phyloP scores from a whole-genome alignment of 2,888 invertebrate species.

The Epinotia bilunana region DNA sequence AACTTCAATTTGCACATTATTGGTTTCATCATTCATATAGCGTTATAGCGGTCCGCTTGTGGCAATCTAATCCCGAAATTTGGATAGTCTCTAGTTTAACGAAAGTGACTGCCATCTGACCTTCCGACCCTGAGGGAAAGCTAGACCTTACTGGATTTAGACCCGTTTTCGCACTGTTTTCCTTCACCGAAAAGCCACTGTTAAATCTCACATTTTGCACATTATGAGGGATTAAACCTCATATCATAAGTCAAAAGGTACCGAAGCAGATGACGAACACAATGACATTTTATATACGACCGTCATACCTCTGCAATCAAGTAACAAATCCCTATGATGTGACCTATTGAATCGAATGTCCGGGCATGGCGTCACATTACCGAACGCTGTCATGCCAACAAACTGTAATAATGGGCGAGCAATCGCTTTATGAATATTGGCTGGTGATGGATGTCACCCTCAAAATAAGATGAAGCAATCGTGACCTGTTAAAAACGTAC shows the following conservation, averaged over 20 bases:
- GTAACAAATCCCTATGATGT: constrained; percentile 22
- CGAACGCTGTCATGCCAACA: constrained; percentile 7
- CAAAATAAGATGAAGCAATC: constrained; percentile 4
- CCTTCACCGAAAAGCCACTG: no score
- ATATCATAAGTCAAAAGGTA: not conserved
- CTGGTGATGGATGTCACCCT: not conserved
- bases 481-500: not conserved
- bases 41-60: no score
- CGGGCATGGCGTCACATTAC: constrained; percentile 15
- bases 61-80: no score
- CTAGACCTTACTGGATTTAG: no score
- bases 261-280: not conserved
- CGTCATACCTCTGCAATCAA: constrained; percentile 12
- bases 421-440: constrained; percentile 19
- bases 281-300: constrained; percentile 14
- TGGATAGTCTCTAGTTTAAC: no score
- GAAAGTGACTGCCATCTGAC: no score
- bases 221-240: no score
- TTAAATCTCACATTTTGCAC: no score
- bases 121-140: no score
- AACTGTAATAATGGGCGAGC: constrained; percentile 23
- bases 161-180: no score
- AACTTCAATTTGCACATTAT: not conserved
- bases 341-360: constrained; percentile 8
- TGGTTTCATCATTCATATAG: not conserved